Percentiles rank a stretch among this genome's conserved stretches.
These are phyloP conservation scores for Centropus bengalensis DNA, from an alignment of 2,113 vertebrate species.

Conservation along the genomic window DNA sequence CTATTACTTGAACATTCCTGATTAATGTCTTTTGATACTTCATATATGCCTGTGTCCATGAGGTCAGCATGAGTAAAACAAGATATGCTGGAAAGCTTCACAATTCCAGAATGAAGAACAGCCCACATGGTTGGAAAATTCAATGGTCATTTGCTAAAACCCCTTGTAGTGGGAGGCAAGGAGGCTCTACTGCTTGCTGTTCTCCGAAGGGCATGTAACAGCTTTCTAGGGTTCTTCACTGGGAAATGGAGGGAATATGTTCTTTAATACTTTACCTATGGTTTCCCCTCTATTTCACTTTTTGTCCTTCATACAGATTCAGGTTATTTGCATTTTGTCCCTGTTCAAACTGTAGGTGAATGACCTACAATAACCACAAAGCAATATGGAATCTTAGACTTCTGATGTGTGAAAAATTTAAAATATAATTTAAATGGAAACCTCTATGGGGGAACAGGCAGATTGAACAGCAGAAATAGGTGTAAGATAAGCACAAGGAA, in stretches of 20 bases:
- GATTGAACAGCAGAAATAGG: not conserved
- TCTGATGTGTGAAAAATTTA: not conserved
- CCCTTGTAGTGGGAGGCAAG: not conserved
- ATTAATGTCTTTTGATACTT: not conserved
- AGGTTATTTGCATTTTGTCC: not conserved
- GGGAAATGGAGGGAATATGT: not conserved
- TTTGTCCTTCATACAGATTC: not conserved
- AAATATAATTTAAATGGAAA: not conserved
- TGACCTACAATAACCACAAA: not conserved
- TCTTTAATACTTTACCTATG: not conserved
- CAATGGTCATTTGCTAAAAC: not conserved
- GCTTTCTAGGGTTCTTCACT: not conserved
- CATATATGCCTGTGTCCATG: not conserved
- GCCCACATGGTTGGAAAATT: fast-evolving
- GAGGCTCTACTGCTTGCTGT: not conserved
- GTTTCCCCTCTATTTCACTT: not conserved
- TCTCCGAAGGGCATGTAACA: not conserved
- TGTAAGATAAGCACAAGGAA: not conserved
- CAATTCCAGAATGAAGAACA: not conserved
- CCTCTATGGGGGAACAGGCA: not conserved
- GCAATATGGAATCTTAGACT: not conserved
- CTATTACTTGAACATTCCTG: not conserved
- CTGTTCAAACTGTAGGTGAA: not conserved
- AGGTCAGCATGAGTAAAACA: not conserved
- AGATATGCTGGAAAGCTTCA: not conserved